These are phyloP conservation scores for Oncorhynchus clarkii DNA, from an alignment of 2,113 vertebrate genomes.

Conservation along the genomic window DNA sequence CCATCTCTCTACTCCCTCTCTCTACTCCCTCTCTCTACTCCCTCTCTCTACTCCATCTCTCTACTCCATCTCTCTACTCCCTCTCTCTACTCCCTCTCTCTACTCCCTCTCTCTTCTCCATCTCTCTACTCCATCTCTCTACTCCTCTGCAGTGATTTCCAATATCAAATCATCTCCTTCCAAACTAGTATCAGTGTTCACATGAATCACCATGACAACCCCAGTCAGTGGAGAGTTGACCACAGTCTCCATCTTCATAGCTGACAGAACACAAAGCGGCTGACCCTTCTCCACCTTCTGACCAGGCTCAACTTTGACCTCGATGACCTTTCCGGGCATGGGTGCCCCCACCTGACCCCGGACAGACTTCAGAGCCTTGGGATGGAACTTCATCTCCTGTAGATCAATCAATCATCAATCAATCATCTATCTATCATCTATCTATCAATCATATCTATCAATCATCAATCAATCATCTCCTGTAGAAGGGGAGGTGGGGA, in stretches of 20 bases:
- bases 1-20: no score
- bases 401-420: background rate
- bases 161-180: slow-evolving; percentile 91
- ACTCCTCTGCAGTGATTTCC: slow-evolving; percentile 75
- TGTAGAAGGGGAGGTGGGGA: no score
- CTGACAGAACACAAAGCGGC: slow-evolving; percentile 86
- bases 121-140: slow-evolving; percentile 2
- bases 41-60: background rate
- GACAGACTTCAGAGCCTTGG: slow-evolving; percentile 87
- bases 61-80: slow-evolving; percentile 27
- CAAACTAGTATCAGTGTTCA: slow-evolving; percentile 77
- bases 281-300: slow-evolving; percentile 81
- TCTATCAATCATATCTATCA: no score
- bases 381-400: slow-evolving; percentile 94
- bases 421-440: no score
- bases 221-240: slow-evolving; percentile 86
- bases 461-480: no score
- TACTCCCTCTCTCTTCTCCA: background rate
- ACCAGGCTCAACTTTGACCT: slow-evolving; percentile 78
- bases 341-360: slow-evolving; percentile 93
- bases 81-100: background rate
- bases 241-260: slow-evolving; percentile 96
- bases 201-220: slow-evolving; percentile 75
- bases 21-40: background rate
- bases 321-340: slow-evolving; percentile 92